Conservation (phyloP, 2,113 vertebrate genomes). For the Gymnocephalus cernua region DNA sequence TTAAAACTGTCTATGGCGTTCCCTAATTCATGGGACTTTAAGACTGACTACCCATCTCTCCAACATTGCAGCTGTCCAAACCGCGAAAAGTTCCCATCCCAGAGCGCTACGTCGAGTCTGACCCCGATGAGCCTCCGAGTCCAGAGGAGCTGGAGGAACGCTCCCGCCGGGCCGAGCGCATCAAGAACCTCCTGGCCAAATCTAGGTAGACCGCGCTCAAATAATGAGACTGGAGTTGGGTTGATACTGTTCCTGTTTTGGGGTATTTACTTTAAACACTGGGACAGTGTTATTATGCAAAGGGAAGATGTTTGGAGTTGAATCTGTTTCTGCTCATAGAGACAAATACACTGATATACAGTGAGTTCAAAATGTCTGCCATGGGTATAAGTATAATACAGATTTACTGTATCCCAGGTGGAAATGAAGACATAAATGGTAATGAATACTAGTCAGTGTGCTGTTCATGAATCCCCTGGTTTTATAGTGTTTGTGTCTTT, state of each 20-base stretch:
- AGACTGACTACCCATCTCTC: not conserved
- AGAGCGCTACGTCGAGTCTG: conserved; percentile 91
- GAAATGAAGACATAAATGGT: not conserved
- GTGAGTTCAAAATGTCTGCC: not conserved
- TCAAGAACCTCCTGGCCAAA: conserved; percentile 90
- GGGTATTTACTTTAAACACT: too few species aligned
- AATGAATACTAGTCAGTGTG: not conserved
- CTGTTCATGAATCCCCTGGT: not conserved
- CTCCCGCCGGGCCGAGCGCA: conserved; percentile 88
- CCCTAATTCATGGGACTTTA: not conserved
- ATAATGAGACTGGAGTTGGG: not conserved
- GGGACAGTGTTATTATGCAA: not conserved
- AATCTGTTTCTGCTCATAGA: not conserved
- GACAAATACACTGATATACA: not conserved
- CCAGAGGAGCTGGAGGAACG: conserved; percentile 90
- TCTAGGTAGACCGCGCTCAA: conserved; percentile 85
- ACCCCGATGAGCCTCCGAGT: conserved; percentile 91
- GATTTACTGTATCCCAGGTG: not conserved
- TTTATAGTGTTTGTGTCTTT: conserved; percentile 1
- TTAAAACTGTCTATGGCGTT: not conserved
- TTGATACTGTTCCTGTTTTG: not conserved
- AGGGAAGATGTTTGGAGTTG: not conserved
- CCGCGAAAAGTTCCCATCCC: conserved; percentile 94
- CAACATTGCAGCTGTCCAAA: conserved; percentile 86
- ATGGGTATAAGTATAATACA: too few species aligned